Evolutionary conservation across 2,888 invertebrate genomes (phyloP).

Genomic region (Lasioglossum vierecki): DNA sequence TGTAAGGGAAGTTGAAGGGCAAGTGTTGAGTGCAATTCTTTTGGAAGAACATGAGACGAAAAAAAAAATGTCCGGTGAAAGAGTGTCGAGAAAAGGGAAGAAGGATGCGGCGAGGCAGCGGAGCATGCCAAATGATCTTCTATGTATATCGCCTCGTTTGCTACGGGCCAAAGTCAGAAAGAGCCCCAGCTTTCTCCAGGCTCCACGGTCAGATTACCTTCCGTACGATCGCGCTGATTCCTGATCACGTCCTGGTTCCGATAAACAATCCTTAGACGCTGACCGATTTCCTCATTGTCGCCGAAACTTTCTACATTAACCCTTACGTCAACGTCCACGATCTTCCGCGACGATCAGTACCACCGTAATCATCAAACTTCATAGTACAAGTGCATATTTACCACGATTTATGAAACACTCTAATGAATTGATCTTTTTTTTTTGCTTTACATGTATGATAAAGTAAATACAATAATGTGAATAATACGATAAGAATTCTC

Average conservation of each 20-base stretch:
- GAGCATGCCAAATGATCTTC: constrained; percentile 67
- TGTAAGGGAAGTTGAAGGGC: background rate
- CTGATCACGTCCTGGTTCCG: constrained; percentile 67
- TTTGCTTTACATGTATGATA: too few species aligned
- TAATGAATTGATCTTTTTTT: too few species aligned
- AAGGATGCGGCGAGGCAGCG: constrained; percentile 59
- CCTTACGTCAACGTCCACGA: constrained; percentile 12
- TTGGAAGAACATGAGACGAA: background rate
- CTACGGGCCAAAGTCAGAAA: constrained; percentile 63
- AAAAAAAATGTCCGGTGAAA: constrained; percentile 32
- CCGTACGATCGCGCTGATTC: constrained; percentile 61
- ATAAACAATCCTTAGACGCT: constrained; percentile 47
- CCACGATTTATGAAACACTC: background rate
- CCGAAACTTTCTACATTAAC: constrained; percentile 44
- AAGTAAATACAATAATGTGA: too few species aligned
- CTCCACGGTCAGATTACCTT: constrained; percentile 62
- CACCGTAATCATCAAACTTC: background rate
- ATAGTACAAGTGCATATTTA: background rate
- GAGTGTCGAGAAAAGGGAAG: constrained; percentile 28
- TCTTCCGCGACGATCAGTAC: background rate
- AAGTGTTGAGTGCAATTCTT: background rate
- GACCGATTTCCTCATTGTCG: constrained; percentile 60
- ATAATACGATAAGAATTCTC: too few species aligned
- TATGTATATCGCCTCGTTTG: constrained; percentile 66
- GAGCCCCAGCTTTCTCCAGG: constrained; percentile 68